Percentiles rank a stretch among this genome's conserved stretches.
Conservation (phyloP, 2,113 vertebrate species). For the Eolophus roseicapilla region DNA sequence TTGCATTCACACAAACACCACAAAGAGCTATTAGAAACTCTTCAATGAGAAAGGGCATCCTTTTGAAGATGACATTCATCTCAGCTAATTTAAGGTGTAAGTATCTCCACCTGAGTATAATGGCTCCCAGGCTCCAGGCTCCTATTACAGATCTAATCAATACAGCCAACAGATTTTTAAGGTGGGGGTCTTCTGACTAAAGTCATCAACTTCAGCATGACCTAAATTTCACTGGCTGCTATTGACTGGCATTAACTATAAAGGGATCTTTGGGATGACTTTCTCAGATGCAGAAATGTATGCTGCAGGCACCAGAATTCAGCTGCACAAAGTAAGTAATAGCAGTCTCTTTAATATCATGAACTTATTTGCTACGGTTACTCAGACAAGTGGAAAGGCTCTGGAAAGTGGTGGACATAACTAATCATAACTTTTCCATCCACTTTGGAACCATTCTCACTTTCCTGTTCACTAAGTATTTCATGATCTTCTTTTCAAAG, state of each 20-base stretch:
- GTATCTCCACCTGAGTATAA: background rate
- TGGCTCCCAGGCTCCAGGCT: background rate
- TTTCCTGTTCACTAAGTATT: background rate
- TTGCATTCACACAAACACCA: background rate
- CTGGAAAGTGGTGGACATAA: background rate
- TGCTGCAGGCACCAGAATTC: background rate
- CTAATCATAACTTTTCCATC: background rate
- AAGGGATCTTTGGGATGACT: background rate
- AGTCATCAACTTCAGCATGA: background rate
- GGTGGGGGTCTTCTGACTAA: background rate
- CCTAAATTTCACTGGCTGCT: background rate
- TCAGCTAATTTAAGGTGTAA: background rate
- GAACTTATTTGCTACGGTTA: background rate
- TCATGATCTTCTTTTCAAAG: background rate
- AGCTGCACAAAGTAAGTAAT: background rate
- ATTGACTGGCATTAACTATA: background rate
- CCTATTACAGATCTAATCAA: slow-evolving; percentile 9
- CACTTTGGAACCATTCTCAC: background rate
- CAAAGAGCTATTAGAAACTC: background rate
- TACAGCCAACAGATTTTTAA: background rate
- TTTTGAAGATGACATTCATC: background rate
- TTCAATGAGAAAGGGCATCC: background rate
- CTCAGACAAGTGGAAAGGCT: background rate
- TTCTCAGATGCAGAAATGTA: background rate
- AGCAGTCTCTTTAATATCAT: background rate